Conservation (phyloP, 1,140 invertebrate species). For the Arion vulgaris region DNA sequence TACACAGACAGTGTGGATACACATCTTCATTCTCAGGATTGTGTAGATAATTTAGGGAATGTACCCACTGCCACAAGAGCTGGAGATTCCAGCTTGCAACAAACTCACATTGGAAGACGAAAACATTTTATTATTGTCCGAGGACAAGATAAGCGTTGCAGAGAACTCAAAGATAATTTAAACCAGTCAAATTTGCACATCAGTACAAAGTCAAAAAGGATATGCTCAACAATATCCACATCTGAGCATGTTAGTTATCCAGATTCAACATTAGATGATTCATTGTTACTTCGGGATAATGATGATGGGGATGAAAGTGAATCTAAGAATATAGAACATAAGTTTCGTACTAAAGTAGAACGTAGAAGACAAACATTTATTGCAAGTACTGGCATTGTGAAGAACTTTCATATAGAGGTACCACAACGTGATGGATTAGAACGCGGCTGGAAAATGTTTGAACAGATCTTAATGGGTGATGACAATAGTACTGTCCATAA, state of each 20-base stretch:
- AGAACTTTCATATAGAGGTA: neutral
- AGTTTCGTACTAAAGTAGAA: neutral
- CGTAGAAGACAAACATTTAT: constrained; percentile 28
- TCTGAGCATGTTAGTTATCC: neutral
- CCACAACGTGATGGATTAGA: neutral
- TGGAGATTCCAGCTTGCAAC: neutral
- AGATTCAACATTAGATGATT: neutral
- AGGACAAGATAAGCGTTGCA: neutral
- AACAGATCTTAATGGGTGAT: constrained; percentile 12
- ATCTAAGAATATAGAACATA: neutral
- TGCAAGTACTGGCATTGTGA: neutral
- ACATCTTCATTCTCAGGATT: neutral
- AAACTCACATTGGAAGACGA: neutral
- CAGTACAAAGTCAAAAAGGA: neutral
- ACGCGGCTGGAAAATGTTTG: constrained; percentile 8
- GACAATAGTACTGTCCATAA: neutral
- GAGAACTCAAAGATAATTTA: neutral
- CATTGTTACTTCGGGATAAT: neutral
- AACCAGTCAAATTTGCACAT: neutral
- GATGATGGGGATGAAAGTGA: constrained; percentile 1
- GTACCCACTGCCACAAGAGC: neutral
- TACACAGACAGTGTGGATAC: neutral
- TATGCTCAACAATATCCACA: neutral
- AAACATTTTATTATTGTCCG: constrained; percentile 14
- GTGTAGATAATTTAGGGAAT: neutral